Evolutionary conservation across 2,113 vertebrate genomes (phyloP), one percentile per base, ranked within the genome.

Genomic region (Penelope pileata): DNA sequence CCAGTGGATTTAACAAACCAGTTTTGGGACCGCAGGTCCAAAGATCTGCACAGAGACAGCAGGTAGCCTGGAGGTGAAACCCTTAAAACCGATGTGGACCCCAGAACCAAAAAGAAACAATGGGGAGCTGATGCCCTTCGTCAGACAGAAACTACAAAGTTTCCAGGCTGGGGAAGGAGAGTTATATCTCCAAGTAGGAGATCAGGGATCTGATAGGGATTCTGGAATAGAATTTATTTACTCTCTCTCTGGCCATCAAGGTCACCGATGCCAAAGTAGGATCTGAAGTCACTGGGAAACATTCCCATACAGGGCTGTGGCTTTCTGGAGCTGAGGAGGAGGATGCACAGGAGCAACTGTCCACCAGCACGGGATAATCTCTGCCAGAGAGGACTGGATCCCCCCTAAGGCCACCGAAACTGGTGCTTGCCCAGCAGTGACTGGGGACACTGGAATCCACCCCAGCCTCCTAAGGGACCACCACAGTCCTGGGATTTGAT

Each of bases 401-500:
- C 19, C 14, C 45, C n/a, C 1, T n/a, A 1, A 6, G 32, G 24
- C 21, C 80, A 45, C 26, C 83, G 45, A 67, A 78, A 94, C 8
- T 3, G 72, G 76, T 4, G 9, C 78, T n/a, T 32, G 53, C 9
- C 62, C 58, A 23, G 83, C n/a, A 32, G 36, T 0, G 1, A 58
- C 3, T 3, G 3, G 63, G 54, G 59, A 38, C 0, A 1, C 32
- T 42, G 22, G 36, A 67, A 53, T 21, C 21, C 51, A 32, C 22
- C 48, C 26, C 47, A 72, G 53, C 36, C 54, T n/a, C 5, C 15
- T 11, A 42, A 29, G 30, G 60, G 42, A n/a, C 7, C 1, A 0
- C 7, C 40, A 2, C 4, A 0, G 36, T n/a, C 30, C 48, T 17
- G 21, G 56, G 16, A 16, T 14, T 2, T 5, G 0, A 23, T 0